A percentile compares a stretch with the other conserved stretches of the same genome.
Evolutionary conservation across 2,888 invertebrate genomes (phyloP).

Genomic region (Cheiracanthium punctorium): DNA sequence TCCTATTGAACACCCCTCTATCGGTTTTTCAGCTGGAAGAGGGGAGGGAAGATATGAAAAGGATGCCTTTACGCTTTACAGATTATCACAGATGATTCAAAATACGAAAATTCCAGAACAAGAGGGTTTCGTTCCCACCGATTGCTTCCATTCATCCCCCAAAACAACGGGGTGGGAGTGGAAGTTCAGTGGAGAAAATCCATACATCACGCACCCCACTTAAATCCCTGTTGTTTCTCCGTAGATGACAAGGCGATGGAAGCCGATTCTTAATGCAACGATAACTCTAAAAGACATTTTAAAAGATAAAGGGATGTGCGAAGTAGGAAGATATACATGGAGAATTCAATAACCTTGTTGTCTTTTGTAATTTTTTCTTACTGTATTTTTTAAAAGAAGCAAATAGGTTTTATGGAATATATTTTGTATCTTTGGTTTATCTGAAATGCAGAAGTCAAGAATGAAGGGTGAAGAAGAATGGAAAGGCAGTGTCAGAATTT

Average conservation of each 20-base stretch:
- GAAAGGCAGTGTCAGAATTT: no score
- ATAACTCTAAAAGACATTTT: no score
- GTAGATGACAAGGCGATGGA: background rate
- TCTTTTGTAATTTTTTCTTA: no score
- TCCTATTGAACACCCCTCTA: background rate
- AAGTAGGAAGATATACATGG: no score
- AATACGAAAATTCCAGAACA: background rate
- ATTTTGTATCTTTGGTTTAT: no score
- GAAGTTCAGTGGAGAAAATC: background rate
- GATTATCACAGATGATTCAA: slow-evolving; percentile 1
- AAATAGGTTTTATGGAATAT: no score
- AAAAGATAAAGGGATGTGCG: no score
- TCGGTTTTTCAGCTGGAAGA: background rate
- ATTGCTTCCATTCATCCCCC: background rate
- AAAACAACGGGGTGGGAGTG: background rate
- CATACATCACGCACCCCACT: background rate
- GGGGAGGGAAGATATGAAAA: background rate
- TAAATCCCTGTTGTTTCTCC: background rate
- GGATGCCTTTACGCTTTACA: slow-evolving; percentile 2
- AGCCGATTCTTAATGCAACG: no score
- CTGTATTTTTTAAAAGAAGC: no score
- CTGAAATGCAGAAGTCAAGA: no score
- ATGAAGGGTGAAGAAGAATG: no score
- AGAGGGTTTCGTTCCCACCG: background rate
- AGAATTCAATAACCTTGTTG: no score